These are phyloP conservation scores for Limenitis arthemis DNA, from an alignment of 2,888 invertebrate genomes.

Conservation along the genomic window DNA sequence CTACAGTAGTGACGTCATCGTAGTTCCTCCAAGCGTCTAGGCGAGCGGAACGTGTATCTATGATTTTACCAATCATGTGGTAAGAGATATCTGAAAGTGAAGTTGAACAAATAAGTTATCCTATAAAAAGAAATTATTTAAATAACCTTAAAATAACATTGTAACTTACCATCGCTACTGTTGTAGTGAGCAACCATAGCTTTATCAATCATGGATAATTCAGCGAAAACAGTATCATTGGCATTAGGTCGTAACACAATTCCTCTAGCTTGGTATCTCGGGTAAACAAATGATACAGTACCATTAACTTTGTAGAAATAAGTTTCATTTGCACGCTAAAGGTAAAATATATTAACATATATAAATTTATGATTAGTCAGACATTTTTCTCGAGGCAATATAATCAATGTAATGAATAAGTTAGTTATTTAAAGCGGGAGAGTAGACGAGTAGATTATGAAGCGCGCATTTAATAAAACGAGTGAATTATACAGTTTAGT, in stretches of 20 bases:
- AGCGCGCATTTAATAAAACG: too few relatives aligned
- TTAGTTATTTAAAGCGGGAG: too few relatives aligned
- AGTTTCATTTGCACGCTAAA: conserved; percentile 72
- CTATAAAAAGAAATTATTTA: too few relatives aligned
- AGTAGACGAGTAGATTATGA: too few relatives aligned
- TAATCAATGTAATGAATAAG: too few relatives aligned
- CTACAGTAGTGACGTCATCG: conserved; percentile 83
- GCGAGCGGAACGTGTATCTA: conserved; percentile 82
- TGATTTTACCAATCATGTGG: conserved; percentile 82
- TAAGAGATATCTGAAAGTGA: conserved; percentile 56
- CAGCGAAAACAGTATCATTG: conserved; percentile 51
- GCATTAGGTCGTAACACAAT: conserved; percentile 46
- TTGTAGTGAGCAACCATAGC: conserved; percentile 58
- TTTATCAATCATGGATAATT: conserved; percentile 49
- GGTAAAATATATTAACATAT: background rate
- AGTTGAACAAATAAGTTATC: too few relatives aligned
- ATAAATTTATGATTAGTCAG: background rate
- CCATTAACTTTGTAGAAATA: conserved; percentile 76
- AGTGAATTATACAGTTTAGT: too few relatives aligned
- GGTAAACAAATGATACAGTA: conserved; percentile 76
- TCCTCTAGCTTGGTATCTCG: conserved; percentile 43
- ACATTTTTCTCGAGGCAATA: too few relatives aligned
- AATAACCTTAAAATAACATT: background rate
- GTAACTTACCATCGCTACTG: conserved; percentile 54
- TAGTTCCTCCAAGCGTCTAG: conserved; percentile 88